Conservation (phyloP, 2,888 invertebrate species). For the Serripes groenlandicus region DNA sequence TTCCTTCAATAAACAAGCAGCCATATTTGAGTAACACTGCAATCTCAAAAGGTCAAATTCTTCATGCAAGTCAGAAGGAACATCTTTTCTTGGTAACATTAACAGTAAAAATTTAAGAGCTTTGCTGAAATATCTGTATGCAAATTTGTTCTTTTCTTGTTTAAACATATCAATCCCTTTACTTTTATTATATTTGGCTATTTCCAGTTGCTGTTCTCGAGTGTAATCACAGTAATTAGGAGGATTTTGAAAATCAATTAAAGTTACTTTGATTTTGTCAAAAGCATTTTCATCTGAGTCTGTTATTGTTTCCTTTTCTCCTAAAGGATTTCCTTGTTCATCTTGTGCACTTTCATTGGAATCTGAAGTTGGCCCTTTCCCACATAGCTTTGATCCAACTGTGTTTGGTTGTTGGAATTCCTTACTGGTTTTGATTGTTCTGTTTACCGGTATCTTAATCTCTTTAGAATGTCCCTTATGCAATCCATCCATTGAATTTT, state of each 20-base stretch:
- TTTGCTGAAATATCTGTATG: slow-evolving; percentile 91
- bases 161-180: slow-evolving; percentile 90
- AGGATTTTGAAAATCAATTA: slow-evolving; percentile 42
- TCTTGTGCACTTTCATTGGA: background rate
- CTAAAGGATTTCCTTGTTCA: background rate
- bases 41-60: slow-evolving; percentile 62
- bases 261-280: background rate
- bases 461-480: slow-evolving; percentile 63
- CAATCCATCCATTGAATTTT: slow-evolving; percentile 79
- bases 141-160: slow-evolving; percentile 89
- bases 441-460: background rate
- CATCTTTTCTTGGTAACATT: slow-evolving; percentile 59
- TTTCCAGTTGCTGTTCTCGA: slow-evolving; percentile 65
- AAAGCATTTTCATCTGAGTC: background rate
- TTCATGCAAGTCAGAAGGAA: slow-evolving; percentile 38
- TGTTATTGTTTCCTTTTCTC: background rate
- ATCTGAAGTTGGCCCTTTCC: background rate
- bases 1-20: slow-evolving; percentile 92
- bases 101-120: slow-evolving; percentile 91
- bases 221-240: slow-evolving; percentile 61
- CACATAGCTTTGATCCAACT: background rate
- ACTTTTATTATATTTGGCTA: slow-evolving; percentile 69
- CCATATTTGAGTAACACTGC: slow-evolving; percentile 92
- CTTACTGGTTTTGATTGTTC: too few relatives aligned
- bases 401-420: too few relatives aligned